These are phyloP conservation scores for Machimus atricapillus DNA, from an alignment of 2,888 invertebrate species.

Conservation along the genomic window DNA sequence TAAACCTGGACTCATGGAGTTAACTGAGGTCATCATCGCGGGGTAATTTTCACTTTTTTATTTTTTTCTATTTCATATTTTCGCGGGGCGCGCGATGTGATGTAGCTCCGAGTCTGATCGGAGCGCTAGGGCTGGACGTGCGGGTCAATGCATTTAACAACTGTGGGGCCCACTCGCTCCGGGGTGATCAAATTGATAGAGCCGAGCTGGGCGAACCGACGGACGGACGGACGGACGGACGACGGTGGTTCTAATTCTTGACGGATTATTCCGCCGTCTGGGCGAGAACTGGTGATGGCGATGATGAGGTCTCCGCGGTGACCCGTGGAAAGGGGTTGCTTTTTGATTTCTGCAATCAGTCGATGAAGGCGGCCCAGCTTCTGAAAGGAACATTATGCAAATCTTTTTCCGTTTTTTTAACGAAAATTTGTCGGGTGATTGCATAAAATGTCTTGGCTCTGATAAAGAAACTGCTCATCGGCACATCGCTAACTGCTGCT, in stretches of 20 bases:
- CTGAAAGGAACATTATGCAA: background rate
- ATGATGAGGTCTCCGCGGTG: background rate
- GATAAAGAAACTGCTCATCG: background rate
- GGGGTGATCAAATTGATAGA: background rate
- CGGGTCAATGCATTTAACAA: background rate
- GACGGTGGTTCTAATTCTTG: background rate
- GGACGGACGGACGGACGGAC: too few species aligned
- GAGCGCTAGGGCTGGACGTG: background rate
- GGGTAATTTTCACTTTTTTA: background rate
- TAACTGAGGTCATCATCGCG: background rate
- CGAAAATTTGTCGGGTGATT: background rate
- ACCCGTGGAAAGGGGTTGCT: background rate
- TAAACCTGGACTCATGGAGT: background rate
- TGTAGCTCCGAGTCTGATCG: background rate
- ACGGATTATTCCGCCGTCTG: background rate
- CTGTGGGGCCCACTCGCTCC: background rate
- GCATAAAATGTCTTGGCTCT: background rate
- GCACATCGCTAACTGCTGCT: background rate
- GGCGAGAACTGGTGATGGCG: background rate
- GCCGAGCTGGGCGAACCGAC: background rate
- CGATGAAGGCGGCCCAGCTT: background rate
- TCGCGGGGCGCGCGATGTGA: background rate
- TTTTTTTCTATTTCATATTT: background rate
- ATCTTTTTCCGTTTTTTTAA: background rate
- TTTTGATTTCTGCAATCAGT: background rate